Evolutionary conservation across 2,113 vertebrate genomes (phyloP).

Genomic region (Pholis gunnellus): DNA sequence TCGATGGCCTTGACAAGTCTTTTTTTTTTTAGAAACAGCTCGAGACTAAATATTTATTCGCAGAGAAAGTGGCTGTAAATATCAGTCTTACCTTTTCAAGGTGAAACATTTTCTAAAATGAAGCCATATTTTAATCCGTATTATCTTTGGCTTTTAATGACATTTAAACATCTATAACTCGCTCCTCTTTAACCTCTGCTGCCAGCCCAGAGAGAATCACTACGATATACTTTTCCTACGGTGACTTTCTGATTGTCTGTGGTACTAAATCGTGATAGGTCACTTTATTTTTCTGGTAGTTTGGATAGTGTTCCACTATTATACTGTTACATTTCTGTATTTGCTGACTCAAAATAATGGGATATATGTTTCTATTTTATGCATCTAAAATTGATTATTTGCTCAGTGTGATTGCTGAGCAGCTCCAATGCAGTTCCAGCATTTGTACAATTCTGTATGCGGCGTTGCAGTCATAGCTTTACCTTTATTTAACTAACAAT

Average conservation of each 20-base stretch:
- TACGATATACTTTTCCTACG: not conserved
- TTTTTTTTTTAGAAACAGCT: not conserved
- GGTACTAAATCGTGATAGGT: not conserved
- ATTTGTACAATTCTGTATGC: not conserved
- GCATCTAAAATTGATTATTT: not conserved
- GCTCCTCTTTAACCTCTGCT: not conserved
- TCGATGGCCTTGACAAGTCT: not conserved
- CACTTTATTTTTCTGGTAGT: not conserved
- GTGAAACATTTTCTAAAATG: not conserved
- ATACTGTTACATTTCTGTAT: not conserved
- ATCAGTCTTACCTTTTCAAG: not conserved
- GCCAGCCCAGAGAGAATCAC: not conserved
- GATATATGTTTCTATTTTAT: not conserved
- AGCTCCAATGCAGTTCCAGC: not conserved
- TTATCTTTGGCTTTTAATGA: not conserved
- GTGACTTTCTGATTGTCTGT: not conserved
- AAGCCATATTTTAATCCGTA: not conserved
- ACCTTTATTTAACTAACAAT: not conserved
- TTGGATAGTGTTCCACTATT: not conserved
- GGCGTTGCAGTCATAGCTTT: constrained; percentile 9
- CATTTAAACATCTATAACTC: not conserved
- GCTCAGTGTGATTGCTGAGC: not conserved
- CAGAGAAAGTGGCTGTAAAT: not conserved
- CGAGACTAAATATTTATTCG: not conserved
- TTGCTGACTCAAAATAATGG: constrained; percentile 1